These are phyloP conservation scores for Abrostola triplasia DNA, from an alignment of 2,888 invertebrate species.

Conservation along the genomic window DNA sequence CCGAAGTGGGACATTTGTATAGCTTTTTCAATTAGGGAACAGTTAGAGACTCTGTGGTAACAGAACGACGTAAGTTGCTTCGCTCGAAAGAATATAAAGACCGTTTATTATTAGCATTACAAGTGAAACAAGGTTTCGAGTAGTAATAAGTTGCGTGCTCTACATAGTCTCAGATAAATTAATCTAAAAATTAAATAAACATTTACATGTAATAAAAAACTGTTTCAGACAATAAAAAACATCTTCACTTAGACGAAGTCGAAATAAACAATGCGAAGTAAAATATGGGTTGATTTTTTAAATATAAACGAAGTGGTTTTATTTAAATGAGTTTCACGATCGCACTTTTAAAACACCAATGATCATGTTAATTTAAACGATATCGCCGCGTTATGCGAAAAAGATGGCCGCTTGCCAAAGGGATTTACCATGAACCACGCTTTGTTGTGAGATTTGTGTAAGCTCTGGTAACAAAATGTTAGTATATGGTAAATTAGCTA, in stretches of 20 bases:
- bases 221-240: constrained; percentile 7
- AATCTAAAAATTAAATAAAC: constrained; percentile 7
- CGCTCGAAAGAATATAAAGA: neutral
- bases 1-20: constrained; percentile 84
- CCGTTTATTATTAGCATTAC: neutral
- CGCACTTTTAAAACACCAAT: constrained; percentile 61
- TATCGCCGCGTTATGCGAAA: constrained; percentile 60
- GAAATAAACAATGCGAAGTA: constrained; percentile 31
- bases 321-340: constrained; percentile 52
- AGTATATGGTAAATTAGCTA: constrained; percentile 39
- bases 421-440: constrained; percentile 60
- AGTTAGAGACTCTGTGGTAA: constrained; percentile 60
- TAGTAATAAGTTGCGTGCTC: neutral
- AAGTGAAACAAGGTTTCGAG: constrained; percentile 1
- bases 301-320: constrained; percentile 44
- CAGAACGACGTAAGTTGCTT: constrained; percentile 30
- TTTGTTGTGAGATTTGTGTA: constrained; percentile 55
- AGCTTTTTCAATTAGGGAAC: constrained; percentile 80
- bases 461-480: constrained; percentile 47
- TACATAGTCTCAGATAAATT: constrained; percentile 1
- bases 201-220: constrained; percentile 14
- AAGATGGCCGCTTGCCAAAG: constrained; percentile 69
- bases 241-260: constrained; percentile 20
- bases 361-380: constrained; percentile 65
- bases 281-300: constrained; percentile 41